Evolutionary conservation across 2,113 vertebrate genomes (phyloP).

Genomic region (Brachyistius frenatus): DNA sequence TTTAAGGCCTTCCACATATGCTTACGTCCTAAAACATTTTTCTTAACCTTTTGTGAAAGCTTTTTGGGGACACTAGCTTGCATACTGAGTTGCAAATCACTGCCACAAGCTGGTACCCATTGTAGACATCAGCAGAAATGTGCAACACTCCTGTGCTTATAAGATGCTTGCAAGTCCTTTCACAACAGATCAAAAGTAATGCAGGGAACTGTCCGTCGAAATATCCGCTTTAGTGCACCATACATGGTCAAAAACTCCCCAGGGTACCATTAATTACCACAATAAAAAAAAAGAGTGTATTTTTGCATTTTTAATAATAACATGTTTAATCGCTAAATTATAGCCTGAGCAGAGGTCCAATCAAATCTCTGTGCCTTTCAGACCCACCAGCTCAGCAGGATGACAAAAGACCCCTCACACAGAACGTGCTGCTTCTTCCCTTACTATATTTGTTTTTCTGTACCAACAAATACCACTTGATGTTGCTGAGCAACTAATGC

Average conservation of each 20-base stretch:
- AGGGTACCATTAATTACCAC: neutral
- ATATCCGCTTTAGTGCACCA: neutral
- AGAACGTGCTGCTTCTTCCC: conserved; percentile 46
- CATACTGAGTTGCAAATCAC: neutral
- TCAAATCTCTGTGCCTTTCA: conserved; percentile 23
- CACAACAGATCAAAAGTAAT: conserved; percentile 7
- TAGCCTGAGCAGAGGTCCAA: conserved; percentile 1
- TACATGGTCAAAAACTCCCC: neutral
- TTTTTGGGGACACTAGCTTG: neutral
- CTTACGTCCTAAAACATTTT: neutral
- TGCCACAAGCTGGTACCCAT: neutral
- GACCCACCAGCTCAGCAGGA: conserved; percentile 21
- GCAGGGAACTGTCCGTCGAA: neutral
- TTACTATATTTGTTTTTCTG: conserved; percentile 25
- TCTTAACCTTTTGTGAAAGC: neutral
- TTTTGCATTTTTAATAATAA: neutral
- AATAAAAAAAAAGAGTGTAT: neutral
- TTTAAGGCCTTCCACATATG: neutral
- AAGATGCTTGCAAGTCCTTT: neutral
- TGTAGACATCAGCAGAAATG: neutral
- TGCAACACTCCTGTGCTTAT: neutral
- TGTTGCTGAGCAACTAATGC: conserved; percentile 77
- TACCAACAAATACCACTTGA: conserved; percentile 52
- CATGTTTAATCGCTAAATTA: conserved; percentile 22
- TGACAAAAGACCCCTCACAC: conserved; percentile 40